Evolutionary conservation across 2,797 vertebrate genomes (phyloP).

Genomic region (Silurus lanzhouensis): DNA sequence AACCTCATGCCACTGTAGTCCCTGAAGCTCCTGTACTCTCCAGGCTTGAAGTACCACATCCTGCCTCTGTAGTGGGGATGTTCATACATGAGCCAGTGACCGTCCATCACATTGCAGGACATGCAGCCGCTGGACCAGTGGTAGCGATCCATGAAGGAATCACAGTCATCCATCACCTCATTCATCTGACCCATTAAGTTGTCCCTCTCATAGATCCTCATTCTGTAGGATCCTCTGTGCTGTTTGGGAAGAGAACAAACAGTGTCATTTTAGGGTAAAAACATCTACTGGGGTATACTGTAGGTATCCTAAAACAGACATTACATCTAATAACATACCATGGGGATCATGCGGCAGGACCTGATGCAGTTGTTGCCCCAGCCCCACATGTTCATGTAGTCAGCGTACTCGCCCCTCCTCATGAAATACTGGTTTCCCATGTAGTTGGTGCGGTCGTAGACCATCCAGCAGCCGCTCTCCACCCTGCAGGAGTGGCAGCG

Average conservation of each 20-base stretch:
- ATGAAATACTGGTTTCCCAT: conserved; percentile 41
- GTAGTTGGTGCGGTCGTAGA: conserved; percentile 12
- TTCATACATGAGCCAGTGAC: no score
- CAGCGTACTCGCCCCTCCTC: conserved; percentile 37
- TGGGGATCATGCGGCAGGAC: conserved; percentile 44
- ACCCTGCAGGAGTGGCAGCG: conserved; percentile 32
- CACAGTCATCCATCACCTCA: no score
- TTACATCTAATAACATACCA: conserved; percentile 12
- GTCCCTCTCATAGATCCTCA: conserved; percentile 33
- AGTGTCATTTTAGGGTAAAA: no score
- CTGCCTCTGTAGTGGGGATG: conserved; percentile 43
- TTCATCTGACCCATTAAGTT: no score
- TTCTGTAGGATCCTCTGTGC: conserved; percentile 53
- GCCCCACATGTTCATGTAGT: conserved; percentile 49
- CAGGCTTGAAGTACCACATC: conserved; percentile 52
- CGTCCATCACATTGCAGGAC: conserved; percentile 56
- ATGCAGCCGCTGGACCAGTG: conserved; percentile 42
- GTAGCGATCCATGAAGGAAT: conserved; percentile 42
- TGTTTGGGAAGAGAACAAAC: conserved; percentile 6
- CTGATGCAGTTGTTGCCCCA: conserved; percentile 42
- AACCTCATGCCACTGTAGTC: conserved; percentile 52
- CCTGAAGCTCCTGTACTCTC: conserved; percentile 44
- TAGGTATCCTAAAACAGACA: no score
- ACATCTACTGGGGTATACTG: no score
- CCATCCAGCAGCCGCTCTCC: conserved; percentile 25